Base-by-base conservation (phyloP, 2,113 vertebrate genomes). In the Pedetes capensis region DNA sequence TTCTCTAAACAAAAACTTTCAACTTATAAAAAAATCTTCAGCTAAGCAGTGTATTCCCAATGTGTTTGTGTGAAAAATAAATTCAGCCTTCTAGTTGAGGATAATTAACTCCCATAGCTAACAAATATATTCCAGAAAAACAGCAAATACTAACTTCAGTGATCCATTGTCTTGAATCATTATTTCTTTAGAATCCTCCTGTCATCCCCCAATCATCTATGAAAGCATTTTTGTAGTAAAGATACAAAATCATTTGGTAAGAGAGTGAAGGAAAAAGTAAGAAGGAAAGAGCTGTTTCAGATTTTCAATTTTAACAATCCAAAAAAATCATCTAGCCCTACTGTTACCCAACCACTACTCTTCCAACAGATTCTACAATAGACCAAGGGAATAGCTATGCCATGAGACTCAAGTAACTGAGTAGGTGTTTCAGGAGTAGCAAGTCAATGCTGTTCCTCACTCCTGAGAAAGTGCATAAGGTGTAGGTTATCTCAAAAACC, bases 1-100 rank as follows among this genome's bases (percentile, higher is more conserved):
- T 96, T 93, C 51, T 68, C 55, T 71, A 47, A 87, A 80, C 34
- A 94, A 83, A 90, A 94, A 79, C 8, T 87, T 90, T 44, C 39
- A 89, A 83, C 14, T 81, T 90, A 47, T 69, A 47, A 39, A 8
- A 29, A 87, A 57, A 53, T 32, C 32, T 6, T 64, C 69, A 90
- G 39, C 57, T 84, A 95, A 96, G 47, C 4, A 91, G 32, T 69
- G 47, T 82, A 74, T 91, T 29, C n/a, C 22, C 55, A 82, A 55
- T 34, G 61, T 79, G 57, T 87, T 90, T 89, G 18, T 74, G 20
- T 66, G n/a, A 63, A 86, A 94, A 90, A 90, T 72, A 94, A 92
- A 79, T 20, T 76, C 25, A 86, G 37, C 8, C 23, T 89, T 95
- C 23, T 32, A 72, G 10, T 86, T 93, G 16, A 0, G 34, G 39